phyloP scores from a whole-genome alignment of 1,140 invertebrate species.

The Ceratitis capitata region DNA sequence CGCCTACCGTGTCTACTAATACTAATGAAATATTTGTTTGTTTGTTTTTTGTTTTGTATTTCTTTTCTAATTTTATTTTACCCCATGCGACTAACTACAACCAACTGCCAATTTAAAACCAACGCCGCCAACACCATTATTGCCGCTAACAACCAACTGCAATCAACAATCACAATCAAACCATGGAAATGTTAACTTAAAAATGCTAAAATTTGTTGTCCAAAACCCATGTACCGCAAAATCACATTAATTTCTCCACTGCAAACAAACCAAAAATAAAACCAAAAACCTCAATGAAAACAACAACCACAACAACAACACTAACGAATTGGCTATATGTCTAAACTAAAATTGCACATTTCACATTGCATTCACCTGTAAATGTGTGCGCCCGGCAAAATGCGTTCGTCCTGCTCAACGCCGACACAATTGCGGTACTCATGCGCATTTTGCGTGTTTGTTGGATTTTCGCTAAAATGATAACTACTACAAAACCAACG shows the following conservation, averaged over 20 bases:
- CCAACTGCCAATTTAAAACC: not conserved
- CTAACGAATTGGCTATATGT: not conserved
- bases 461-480: not conserved
- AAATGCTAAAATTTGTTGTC: slow-evolving; percentile 11
- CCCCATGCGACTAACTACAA: slow-evolving; percentile 25
- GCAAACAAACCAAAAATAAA: not conserved
- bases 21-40: slow-evolving; percentile 37
- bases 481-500: slow-evolving; percentile 19
- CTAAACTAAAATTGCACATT: not conserved
- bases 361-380: not conserved
- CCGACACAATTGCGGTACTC: not conserved
- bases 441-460: not conserved
- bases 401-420: not conserved
- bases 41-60: slow-evolving; percentile 41
- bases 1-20: slow-evolving; percentile 30
- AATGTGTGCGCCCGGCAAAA: not conserved
- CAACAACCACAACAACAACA: too few relatives aligned
- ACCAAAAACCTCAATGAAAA: not conserved
- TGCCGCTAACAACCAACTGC: slow-evolving; percentile 27
- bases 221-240: slow-evolving; percentile 7
- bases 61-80: slow-evolving; percentile 38
- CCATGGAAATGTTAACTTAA: not conserved
- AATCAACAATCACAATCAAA: slow-evolving; percentile 7
- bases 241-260: not conserved
- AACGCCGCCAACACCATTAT: slow-evolving; percentile 9